These are phyloP conservation scores for Bombus cullumanus DNA, from an alignment of 1,140 invertebrate species.

Conservation along the genomic window DNA sequence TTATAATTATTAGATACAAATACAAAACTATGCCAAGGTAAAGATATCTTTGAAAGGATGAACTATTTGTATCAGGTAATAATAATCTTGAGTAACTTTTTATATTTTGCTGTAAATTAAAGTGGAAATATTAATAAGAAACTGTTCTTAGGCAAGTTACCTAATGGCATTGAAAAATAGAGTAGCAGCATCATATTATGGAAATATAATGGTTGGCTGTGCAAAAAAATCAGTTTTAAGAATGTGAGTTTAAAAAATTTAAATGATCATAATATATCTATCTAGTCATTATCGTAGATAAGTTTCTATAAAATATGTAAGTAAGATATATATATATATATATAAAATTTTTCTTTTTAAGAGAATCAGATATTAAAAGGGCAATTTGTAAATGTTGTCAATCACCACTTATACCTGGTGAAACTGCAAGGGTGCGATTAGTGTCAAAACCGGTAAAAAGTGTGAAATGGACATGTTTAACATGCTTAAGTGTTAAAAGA, in stretches of 20 bases:
- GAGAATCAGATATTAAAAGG: constrained; percentile 78
- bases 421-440: constrained; percentile 77
- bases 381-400: constrained; percentile 79
- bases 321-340: constrained; percentile 18
- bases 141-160: constrained; percentile 73
- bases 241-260: constrained; percentile 71
- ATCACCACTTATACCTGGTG: constrained; percentile 78
- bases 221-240: constrained; percentile 77
- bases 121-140: not conserved
- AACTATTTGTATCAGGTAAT: constrained; percentile 80
- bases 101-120: constrained; percentile 27
- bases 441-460: constrained; percentile 75
- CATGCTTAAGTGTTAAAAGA: constrained; percentile 69
- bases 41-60: constrained; percentile 80
- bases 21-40: constrained; percentile 75
- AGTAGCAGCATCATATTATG: constrained; percentile 73
- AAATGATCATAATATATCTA: constrained; percentile 6
- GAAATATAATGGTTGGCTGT: constrained; percentile 75
- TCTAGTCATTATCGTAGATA: not conserved
- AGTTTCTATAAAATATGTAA: not conserved
- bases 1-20: constrained; percentile 52
- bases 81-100: constrained; percentile 2
- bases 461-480: constrained; percentile 75
- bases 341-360: constrained; percentile 52
- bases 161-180: constrained; percentile 69